Evolutionary conservation across 2,888 invertebrate genomes (phyloP), one percentile per base, ranked within the genome.

Genomic region (Anthrax anthrax): DNA sequence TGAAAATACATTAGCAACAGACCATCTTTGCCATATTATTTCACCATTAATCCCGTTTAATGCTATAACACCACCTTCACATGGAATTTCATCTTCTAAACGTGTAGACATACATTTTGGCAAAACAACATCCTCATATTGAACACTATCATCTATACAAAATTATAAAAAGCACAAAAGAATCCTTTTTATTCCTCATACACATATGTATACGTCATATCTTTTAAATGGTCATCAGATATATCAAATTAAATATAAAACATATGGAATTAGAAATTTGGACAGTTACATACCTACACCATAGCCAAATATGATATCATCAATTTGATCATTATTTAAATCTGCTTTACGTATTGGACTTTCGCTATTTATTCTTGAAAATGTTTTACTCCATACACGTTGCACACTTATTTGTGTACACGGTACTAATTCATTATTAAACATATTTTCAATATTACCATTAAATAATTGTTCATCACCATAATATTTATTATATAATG

Each of bases 251-350:
- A n/a, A n/a, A n/a, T n/a, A n/a, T n/a, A n/a, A n/a, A n/a, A n/a
- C n/a, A n/a, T n/a, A n/a, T n/a, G n/a, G n/a, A n/a, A n/a, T n/a
- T n/a, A n/a, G n/a, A n/a, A n/a, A n/a, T n/a, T n/a, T n/a, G n/a
- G n/a, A n/a, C n/a, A n/a, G n/a, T n/a, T 39, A 17, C 54, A 53
- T 51, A 82, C 83, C 82, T 61, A 85, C 83, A 45, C 81, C 84
- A 65, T 81, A 87, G 50, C 85, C 86, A 51, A 86, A 72, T 46
- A 87, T 72, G 19, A 85, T 70, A 64, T 88, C 87, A 43, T 78
- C 72, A 12, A 80, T 61, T 17, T 75, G 76, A 69, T 88, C 86
- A 4, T 70, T 68, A 65, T 86, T 81, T 2, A 85, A 73, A 63
- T 87, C 85, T 19, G 77, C 70, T 49, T 78, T 71, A 53, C 83